Conservation (phyloP, 1,140 invertebrate genomes). For the Adelges cooleyi region DNA sequence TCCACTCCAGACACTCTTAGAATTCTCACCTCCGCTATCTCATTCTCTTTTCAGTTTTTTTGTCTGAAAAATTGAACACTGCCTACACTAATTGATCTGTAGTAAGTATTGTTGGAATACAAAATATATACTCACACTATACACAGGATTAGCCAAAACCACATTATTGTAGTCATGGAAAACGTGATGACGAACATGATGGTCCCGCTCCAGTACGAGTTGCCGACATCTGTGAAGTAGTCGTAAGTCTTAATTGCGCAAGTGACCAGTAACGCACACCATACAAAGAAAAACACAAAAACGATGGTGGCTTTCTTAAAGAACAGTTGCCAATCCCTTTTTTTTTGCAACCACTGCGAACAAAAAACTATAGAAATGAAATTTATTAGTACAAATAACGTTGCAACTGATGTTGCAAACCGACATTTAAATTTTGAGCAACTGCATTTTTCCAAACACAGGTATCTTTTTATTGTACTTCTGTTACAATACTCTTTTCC, state of each 20-base stretch:
- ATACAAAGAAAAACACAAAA: background rate
- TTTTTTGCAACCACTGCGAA: background rate
- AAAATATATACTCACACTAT: slow-evolving; percentile 37
- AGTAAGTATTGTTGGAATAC: background rate
- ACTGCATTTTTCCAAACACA: too few species aligned
- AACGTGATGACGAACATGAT: background rate
- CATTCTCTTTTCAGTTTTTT: too few species aligned
- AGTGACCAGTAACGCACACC: background rate
- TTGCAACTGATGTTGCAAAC: background rate
- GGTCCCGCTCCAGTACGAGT: background rate
- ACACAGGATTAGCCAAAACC: background rate
- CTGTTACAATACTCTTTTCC: too few species aligned
- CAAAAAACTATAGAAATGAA: too few species aligned
- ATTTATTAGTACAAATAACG: too few species aligned
- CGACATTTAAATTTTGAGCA: background rate
- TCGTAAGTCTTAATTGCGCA: background rate
- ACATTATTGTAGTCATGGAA: background rate
- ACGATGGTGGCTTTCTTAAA: background rate
- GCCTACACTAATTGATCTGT: too few species aligned
- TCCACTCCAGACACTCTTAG: too few species aligned
- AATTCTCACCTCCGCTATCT: too few species aligned
- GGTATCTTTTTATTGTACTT: too few species aligned
- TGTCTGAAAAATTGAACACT: too few species aligned
- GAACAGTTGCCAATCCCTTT: background rate
- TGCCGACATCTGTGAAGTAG: background rate